Evolutionary conservation across 2,888 invertebrate species (phyloP), one percentile per base, ranked within the genome.

Genomic region (Muschampia plurimacula): DNA sequence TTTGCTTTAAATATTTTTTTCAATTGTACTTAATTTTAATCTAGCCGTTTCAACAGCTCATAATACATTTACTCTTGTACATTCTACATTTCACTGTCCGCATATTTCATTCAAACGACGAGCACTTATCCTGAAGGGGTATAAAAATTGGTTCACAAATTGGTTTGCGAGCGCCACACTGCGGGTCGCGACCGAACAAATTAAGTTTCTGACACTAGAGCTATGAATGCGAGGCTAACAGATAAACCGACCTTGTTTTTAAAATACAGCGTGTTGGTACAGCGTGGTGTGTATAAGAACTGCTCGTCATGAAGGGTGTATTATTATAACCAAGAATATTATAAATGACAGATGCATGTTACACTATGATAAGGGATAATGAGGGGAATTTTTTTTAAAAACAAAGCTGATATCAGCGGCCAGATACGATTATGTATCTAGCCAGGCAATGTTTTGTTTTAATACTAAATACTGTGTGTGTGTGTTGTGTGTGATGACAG

Each of bases 51-150:
- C 6, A 28, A 32, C 2, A 15, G 55, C 2, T 55, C 22, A 32
- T 59, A 12, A 32, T 13, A 59, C 59, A 59, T 32, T 49, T 32
- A 13, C 28, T 59, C 12, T 7, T 12, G 32, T 32, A 59, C 28
- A 59, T 13, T 59, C 13, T 32, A 59, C 13, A 6, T n/a, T 36
- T 36, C 36, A 36, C 36, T 60, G 60, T 60, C 55, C 55, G 55
- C 55, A 60, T 55, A 22, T 55, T 55, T 55, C 60, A 60, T 60
- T 36, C 60, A 60, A 60, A 60, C 60, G 60, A 36, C 60, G 32
- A 28, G 28, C 36, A 60, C 60, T 60, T 36, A 60, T 36, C 60
- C 60, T 36, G 46, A 49, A 36, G 52, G 66, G 66, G 55, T 55
- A 55, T 15, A 49, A 66, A 32, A 32, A 66, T 32, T 66, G 49